Percentiles rank a stretch among this genome's conserved stretches.
Evolutionary conservation across 2,113 vertebrate species (phyloP).

Genomic region (Gymnorhina tibicen): DNA sequence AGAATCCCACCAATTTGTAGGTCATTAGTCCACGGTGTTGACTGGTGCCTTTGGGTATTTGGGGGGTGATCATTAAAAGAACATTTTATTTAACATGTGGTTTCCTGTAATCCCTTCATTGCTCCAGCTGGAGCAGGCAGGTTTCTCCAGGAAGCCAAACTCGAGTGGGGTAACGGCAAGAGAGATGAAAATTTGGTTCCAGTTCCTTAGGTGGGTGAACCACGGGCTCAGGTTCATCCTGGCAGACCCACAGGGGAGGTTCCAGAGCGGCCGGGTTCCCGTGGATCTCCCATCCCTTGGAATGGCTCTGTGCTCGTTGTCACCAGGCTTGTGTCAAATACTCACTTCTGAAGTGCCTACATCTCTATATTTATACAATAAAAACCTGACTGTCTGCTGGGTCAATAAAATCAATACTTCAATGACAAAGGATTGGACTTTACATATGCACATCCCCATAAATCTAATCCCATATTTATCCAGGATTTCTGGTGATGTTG

Average conservation of each 20-base stretch:
- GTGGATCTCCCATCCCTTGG: neutral
- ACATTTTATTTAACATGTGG: neutral
- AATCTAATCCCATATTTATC: neutral
- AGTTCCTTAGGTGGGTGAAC: neutral
- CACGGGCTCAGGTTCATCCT: neutral
- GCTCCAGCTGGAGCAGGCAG: neutral
- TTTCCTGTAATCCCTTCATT: neutral
- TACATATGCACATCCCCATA: neutral
- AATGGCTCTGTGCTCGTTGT: neutral
- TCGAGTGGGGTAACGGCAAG: rapidly evolving
- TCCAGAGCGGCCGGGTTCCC: neutral
- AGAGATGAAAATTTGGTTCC: neutral
- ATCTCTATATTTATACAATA: neutral
- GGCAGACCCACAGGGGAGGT: neutral
- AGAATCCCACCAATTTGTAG: neutral
- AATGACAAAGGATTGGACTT: neutral
- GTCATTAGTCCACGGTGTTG: conserved; percentile 53
- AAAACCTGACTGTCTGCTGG: neutral
- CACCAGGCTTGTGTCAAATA: neutral
- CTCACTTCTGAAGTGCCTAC: conserved; percentile 3
- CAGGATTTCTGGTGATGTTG: neutral
- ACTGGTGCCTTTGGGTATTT: conserved; percentile 64
- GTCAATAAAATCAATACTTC: conserved; percentile 17
- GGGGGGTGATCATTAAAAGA: conserved; percentile 50
- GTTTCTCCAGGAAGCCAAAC: neutral